Evolutionary conservation across 2,888 invertebrate genomes (phyloP), one percentile per base, ranked within the genome.

Genomic region (Dromius quadrimaculatus): DNA sequence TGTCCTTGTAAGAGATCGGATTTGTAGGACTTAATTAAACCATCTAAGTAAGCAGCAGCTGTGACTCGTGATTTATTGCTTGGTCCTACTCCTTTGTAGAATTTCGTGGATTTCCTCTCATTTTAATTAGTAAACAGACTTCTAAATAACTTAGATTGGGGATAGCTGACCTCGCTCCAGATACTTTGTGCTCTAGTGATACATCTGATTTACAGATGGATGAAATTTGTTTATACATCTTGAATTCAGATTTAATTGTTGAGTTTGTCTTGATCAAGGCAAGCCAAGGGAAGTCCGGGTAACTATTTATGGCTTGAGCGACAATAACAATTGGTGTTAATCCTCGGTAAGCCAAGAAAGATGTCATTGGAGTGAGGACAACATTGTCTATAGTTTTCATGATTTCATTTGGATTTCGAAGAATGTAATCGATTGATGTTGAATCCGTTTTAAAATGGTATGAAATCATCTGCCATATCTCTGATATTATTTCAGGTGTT

Each of bases 301-400:
- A 45, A 15, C 9, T 45, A 13, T 19, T 19, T 11, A 45, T 15
- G 3, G 45, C 45, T 15, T 45, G 8, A 9, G 45, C 45, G 15
- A 45, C 17, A 5, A 4, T 5, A 5, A 45, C 11, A 15, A 45
- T 15, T 13, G 45, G 45, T 17, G 45, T 45, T 4, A 45, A 5
- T 6, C 45, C 45, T 9, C 45, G 15, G 9, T 45, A 45, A 9
- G 45, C 45, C 17, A 45, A 8, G 45, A 45, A 45, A 2, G 45
- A 15, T 17, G 19, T 19, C 45, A 45, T 45, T 13, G 45, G 45
- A 3, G 3, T 2, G 2, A 45, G 17, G 4, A 45, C 45, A 19
- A 15, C 45, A 9, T 45, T 45, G 8, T 45, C 17, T 15, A 45
- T 19, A 5, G 3, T 15, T 2, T 45, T 17, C 4, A 45, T 9